A percentile compares a stretch with the other conserved stretches of the same genome.
These are phyloP conservation scores for Pristionchus entomophagus DNA, from an alignment of 2,888 invertebrate genomes.

Conservation along the genomic window DNA sequence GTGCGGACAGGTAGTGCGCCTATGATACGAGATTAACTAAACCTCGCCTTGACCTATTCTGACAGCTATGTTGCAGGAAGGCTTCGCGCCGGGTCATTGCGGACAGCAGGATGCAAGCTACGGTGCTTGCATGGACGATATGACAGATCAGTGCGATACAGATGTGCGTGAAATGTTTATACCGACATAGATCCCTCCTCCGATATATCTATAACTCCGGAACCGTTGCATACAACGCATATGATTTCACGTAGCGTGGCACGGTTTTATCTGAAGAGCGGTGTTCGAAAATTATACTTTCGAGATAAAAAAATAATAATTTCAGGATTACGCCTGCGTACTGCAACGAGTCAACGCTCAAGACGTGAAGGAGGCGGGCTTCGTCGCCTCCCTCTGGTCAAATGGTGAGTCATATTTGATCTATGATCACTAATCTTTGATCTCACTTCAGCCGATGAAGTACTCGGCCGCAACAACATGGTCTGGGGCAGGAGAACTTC, in stretches of 20 bases:
- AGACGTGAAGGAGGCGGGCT: constrained; percentile 8
- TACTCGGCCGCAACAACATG: constrained; percentile 58
- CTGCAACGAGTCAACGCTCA: background rate
- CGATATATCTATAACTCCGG: no score
- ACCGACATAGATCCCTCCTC: no score
- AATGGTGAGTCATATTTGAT: constrained; percentile 16
- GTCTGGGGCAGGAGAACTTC: constrained; percentile 62
- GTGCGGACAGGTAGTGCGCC: background rate
- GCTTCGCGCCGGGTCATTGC: constrained; percentile 13
- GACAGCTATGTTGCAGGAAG: background rate
- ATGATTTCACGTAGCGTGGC: no score
- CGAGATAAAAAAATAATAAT: constrained; percentile 52
- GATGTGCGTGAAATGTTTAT: constrained; percentile 46
- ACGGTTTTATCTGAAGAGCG: background rate
- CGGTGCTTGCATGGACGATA: background rate
- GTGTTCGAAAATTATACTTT: background rate
- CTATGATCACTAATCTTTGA: background rate
- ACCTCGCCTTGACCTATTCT: background rate
- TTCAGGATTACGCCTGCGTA: constrained; percentile 26
- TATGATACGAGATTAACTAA: background rate
- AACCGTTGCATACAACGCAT: no score
- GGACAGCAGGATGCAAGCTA: background rate
- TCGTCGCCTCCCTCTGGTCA: constrained; percentile 46
- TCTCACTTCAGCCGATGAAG: constrained; percentile 57
- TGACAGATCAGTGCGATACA: constrained; percentile 45